Conservation (phyloP, 2,888 invertebrate genomes). For the Augochlorella aurata region DNA sequence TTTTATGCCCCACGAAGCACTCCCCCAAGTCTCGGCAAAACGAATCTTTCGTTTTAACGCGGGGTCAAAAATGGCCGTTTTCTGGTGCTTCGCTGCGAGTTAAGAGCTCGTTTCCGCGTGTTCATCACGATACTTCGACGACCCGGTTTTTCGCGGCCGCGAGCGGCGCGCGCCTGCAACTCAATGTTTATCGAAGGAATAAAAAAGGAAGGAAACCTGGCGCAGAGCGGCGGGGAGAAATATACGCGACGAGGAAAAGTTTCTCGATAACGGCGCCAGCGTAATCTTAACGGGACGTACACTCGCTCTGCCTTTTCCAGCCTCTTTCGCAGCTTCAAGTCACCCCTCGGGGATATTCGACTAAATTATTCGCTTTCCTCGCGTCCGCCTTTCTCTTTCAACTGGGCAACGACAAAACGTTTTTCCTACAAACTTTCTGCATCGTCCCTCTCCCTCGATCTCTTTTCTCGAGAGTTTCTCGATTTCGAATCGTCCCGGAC, state of each 20-base stretch:
- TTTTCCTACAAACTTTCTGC: not conserved
- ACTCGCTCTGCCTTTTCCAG: constrained; percentile 11
- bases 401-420: not conserved
- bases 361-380: constrained; percentile 47
- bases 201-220: not conserved
- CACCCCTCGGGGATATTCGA: constrained; percentile 37
- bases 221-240: no score
- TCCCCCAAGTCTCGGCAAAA: not conserved
- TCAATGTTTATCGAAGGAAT: not conserved
- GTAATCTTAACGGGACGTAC: constrained; percentile 12
- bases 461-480: not conserved
- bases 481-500: not conserved
- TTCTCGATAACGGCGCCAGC: constrained; percentile 7
- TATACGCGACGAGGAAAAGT: constrained; percentile 11
- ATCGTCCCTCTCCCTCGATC: not conserved
- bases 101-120: not conserved
- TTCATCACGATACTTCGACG: not conserved
- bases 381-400: constrained; percentile 13
- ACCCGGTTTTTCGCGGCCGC: not conserved
- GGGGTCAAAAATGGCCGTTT: not conserved
- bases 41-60: constrained; percentile 4
- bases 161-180: not conserved
- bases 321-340: constrained; percentile 26
- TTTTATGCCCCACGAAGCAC: not conserved
- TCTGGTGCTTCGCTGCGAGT: not conserved